Percentiles rank a stretch among this genome's conserved stretches.
Evolutionary conservation across 2,113 vertebrate genomes (phyloP).

Genomic region (Clarias batrachus): DNA sequence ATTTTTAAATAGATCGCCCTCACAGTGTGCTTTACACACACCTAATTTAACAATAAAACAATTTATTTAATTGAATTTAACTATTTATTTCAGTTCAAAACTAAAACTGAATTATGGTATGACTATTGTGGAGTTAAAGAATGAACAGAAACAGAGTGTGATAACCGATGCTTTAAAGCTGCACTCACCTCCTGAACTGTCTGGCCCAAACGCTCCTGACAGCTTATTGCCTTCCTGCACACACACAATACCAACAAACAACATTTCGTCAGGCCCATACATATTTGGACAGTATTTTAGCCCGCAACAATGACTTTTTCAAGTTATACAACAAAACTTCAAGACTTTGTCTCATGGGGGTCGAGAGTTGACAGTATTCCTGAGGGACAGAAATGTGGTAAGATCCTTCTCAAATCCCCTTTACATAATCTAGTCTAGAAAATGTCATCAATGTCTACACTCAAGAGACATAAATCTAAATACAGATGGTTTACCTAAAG

Average conservation of each 20-base stretch:
- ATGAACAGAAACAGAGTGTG: background rate
- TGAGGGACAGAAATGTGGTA: no score
- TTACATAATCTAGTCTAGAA: no score
- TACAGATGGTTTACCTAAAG: no score
- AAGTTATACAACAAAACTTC: no score
- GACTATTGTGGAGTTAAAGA: background rate
- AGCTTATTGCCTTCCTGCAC: conserved; percentile 80
- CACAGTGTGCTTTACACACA: background rate
- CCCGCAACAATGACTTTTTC: no score
- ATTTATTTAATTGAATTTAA: no score
- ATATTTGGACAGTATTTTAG: no score
- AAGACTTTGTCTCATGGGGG: no score
- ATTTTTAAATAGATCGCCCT: background rate
- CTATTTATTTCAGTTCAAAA: background rate
- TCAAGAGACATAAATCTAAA: no score
- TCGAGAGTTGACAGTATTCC: no score
- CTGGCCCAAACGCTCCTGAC: conserved; percentile 79
- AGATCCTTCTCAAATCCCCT: no score
- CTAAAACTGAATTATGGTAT: background rate
- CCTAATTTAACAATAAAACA: background rate
- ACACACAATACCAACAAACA: conserved; percentile 13
- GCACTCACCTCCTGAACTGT: conserved; percentile 78
- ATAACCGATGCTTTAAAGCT: background rate
- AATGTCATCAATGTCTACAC: no score
- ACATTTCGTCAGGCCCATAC: background rate